Percentiles rank a stretch among this genome's conserved stretches.
phyloP scores from a whole-genome alignment of 2,797 vertebrate species.

The Petrocephalus schoutedeni region DNA sequence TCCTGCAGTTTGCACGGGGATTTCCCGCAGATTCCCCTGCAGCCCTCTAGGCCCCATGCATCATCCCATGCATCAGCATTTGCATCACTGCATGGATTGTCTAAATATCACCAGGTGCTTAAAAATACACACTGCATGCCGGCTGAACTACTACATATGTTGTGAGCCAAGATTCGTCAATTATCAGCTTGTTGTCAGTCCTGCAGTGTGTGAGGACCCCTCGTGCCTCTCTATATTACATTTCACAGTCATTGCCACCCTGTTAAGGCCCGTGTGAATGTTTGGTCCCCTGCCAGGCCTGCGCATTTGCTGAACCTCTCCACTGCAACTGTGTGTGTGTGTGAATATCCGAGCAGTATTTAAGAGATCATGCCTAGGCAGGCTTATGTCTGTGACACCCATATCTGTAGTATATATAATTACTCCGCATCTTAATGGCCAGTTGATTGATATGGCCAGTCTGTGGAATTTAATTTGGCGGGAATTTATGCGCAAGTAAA shows the following conservation, averaged over 20 bases:
- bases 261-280: conserved; percentile 35
- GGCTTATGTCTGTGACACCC: neutral
- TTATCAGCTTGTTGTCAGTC: neutral
- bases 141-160: too few species aligned
- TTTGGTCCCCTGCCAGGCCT: conserved; percentile 25
- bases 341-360: conserved; percentile 29
- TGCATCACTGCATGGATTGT: neutral
- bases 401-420: conserved; percentile 2
- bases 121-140: too few species aligned
- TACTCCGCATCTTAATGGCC: neutral
- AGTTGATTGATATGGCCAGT: neutral
- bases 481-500: neutral
- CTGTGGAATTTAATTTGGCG: neutral
- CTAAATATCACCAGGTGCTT: neutral
- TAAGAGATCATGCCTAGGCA: neutral
- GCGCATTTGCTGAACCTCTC: conserved; percentile 37
- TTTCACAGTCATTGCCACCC: conserved; percentile 37
- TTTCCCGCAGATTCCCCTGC: neutral
- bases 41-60: neutral
- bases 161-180: neutral
- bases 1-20: neutral
- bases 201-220: conserved; percentile 29
- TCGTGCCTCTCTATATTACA: conserved; percentile 36
- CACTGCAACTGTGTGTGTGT: conserved; percentile 30
- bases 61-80: neutral